Evolutionary conservation across 2,888 invertebrate genomes (phyloP), one percentile per base, ranked within the genome.

Genomic region (Pyrgus malvae): DNA sequence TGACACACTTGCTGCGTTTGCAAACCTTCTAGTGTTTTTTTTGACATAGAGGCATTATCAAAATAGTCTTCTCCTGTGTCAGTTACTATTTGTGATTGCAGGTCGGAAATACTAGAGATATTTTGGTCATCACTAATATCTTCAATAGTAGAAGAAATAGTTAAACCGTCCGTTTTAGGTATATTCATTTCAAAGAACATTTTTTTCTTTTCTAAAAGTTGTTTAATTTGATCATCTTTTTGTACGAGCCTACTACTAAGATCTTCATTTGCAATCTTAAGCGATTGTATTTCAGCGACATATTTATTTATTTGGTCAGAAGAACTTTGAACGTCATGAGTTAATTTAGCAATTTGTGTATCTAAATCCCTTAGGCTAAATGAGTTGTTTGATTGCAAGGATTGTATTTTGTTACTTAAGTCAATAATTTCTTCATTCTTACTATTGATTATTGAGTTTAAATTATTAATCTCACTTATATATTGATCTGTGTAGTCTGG

Each of bases 381-480:
- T 29, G 69, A 59, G 63, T 78, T 70, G 56, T 69, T 76, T 9
- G 64, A 57, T 62, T 87, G 79, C 33, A 77, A 55, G 19, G 60
- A 56, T 57, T 81, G 73, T 38, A 82, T 54, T 62, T 74, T 81
- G 58, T 74, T 76, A 55, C 65, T 72, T 1, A 84, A 60, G 40
- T 81, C 78, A 25, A 77, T 74, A 49, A 92, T 86, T 63, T 91
- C 85, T 25, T 84, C 69, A 65, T 91, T 91, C 70, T 91, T 91
- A 54, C 76, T 84, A 27, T 83, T 83, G 1, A 93, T 67, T 27
- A 91, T 62, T 48, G 91, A 84, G 49, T 91, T 90, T 0, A 93
- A 72, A 31, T 89, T 90, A 64, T 92, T 92, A 64, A 93, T 92
- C 78, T 93, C 93, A 63, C 74, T 88, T 60, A 90, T 77, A 60